Evolutionary conservation across 2,888 invertebrate species (phyloP).

Genomic region (Cephonodes hylas): DNA sequence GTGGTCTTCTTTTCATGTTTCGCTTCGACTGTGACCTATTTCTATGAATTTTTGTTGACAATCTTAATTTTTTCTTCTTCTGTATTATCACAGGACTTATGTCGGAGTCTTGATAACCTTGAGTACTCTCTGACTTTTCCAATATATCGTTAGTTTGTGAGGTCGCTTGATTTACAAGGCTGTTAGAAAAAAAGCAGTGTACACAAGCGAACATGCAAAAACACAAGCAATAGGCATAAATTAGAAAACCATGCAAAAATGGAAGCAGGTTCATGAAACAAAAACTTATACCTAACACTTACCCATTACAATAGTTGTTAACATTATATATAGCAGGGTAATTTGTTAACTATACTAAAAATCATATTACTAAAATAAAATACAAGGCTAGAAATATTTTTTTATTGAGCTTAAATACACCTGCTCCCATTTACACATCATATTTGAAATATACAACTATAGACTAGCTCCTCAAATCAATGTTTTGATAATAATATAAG

Average conservation of each 20-base stretch:
- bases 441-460: not conserved
- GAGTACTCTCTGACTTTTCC: slow-evolving; percentile 56
- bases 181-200: slow-evolving; percentile 40
- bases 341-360: not conserved
- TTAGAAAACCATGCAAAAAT: slow-evolving; percentile 34
- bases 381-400: not conserved
- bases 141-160: slow-evolving; percentile 37
- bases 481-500: not conserved
- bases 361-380: slow-evolving; percentile 1
- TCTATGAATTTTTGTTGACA: slow-evolving; percentile 31
- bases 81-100: slow-evolving; percentile 42
- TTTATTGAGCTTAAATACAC: slow-evolving; percentile 28
- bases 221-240: slow-evolving; percentile 37
- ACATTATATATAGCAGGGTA: not conserved
- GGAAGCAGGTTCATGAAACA: slow-evolving; percentile 67
- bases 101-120: slow-evolving; percentile 67
- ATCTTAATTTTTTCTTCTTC: slow-evolving; percentile 42
- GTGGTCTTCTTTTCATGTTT: slow-evolving; percentile 31
- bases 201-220: slow-evolving; percentile 25
- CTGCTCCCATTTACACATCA: slow-evolving; percentile 30
- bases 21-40: slow-evolving; percentile 32
- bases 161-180: slow-evolving; percentile 34
- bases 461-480: not conserved
- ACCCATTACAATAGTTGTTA: not conserved
- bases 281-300: slow-evolving; percentile 18